Evolutionary conservation across 2,888 invertebrate species (phyloP).

Genomic region (Pachydiplax longipennis): DNA sequence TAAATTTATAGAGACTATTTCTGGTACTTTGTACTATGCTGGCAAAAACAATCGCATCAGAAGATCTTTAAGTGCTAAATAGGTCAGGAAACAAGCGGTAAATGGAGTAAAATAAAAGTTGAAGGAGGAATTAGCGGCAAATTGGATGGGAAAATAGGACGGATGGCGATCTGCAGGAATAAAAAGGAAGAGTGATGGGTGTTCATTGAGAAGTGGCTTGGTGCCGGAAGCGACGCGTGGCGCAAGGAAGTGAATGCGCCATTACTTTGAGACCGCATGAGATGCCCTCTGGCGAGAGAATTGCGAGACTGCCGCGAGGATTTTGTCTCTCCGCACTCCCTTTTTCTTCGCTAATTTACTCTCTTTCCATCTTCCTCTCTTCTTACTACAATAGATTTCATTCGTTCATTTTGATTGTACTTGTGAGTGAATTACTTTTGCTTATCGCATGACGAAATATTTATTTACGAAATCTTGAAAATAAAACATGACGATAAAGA

Average conservation of each 20-base stretch:
- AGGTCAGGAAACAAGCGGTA: too few relatives aligned
- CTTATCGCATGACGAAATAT: too few relatives aligned
- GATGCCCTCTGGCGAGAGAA: neutral
- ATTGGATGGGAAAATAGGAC: neutral
- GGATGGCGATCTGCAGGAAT: neutral
- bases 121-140: neutral
- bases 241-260: neutral
- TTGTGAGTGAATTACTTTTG: too few relatives aligned
- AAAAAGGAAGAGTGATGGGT: neutral
- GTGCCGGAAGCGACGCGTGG: neutral
- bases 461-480: too few relatives aligned
- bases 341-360: neutral
- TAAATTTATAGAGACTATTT: too few relatives aligned
- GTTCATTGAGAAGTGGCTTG: neutral
- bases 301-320: neutral
- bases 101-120: neutral
- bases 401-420: too few relatives aligned
- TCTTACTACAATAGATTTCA: too few relatives aligned
- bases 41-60: too few relatives aligned
- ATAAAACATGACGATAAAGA: too few relatives aligned
- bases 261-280: neutral
- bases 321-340: neutral
- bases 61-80: too few relatives aligned
- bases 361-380: neutral
- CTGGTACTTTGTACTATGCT: too few relatives aligned